Evolutionary conservation across 2,113 vertebrate genomes (phyloP), one percentile per base, ranked within the genome.

Genomic region (Mola mola): DNA sequence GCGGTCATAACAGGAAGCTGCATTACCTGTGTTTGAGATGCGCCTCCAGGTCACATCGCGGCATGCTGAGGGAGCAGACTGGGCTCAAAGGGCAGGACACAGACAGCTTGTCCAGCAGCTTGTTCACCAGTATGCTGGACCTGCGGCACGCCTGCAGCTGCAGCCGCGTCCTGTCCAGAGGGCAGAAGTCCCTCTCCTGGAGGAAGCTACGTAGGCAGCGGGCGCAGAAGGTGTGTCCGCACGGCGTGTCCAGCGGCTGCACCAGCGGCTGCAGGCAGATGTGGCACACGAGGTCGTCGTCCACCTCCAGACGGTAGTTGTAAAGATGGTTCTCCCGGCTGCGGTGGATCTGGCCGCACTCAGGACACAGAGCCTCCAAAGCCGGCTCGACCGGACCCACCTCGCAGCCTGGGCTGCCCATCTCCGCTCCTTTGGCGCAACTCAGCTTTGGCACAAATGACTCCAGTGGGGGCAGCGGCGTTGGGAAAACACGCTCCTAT

Each of bases 261-360:
- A 99, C 85, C 83, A 99, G 93, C 8, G 97, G 97, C 90, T 99
- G 97, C 90, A 99, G 95, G 93, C 97, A 99, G 85, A 99, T 99
- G 78, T 99, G 97, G 92, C 97, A 99, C 82, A 98, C 95, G 68
- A 99, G 92, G 85, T 99, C 97, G 1, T 99, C 97, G 0, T 99
- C 97, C 83, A 99, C 96, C 72, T 99, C 97, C 0, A 97, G 93
- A 37, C 95, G 95, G 81, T 99, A 99, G 86, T 99, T 98, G 83
- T 97, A 99, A 22, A 98, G 91, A 83, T 99, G 97, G 87, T 98
- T 98, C 85, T 99, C 97, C 87, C 93, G 91, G 48, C 93, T 91
- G 90, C 95, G 96, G 78, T 99, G 97, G 87, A 96, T 95, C 83
- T 98, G 96, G 78, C 96, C 96, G 55, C 96, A 98, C 66, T 97